Evolutionary conservation across 2,113 vertebrate genomes (phyloP).

Genomic region (Aleadryas rufinucha): DNA sequence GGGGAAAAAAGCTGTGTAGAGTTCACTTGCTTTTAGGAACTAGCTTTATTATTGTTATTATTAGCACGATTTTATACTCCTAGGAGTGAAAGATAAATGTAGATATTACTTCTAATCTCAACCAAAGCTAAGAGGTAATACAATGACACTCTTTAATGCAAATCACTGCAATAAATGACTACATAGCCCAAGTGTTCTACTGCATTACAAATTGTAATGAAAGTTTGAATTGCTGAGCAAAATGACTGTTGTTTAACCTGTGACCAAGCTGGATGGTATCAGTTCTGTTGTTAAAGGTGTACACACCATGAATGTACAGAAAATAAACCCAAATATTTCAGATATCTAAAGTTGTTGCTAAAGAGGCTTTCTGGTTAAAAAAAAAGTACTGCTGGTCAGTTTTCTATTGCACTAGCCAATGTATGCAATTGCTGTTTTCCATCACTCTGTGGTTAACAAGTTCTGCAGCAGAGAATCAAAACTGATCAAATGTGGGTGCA

Average conservation of each 20-base stretch:
- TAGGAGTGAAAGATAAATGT: constrained; percentile 62
- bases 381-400: neutral
- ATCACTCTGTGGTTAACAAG: neutral
- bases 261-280: neutral
- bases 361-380: neutral
- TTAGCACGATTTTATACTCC: constrained; percentile 52
- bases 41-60: constrained; percentile 65
- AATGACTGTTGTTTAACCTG: constrained; percentile 45
- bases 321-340: constrained; percentile 2
- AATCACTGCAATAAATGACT: constrained; percentile 66
- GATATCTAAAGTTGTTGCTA: neutral
- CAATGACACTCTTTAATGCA: constrained; percentile 56
- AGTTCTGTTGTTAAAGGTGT: constrained; percentile 32
- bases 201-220: constrained; percentile 53
- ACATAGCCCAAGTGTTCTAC: constrained; percentile 47
- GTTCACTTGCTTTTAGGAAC: constrained; percentile 62
- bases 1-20: neutral
- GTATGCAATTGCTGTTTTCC: neutral
- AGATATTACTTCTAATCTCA: constrained; percentile 62
- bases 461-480: neutral
- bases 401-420: neutral
- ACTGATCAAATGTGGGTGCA: neutral
- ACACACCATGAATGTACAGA: neutral
- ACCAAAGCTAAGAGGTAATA: constrained; percentile 58
- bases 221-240: constrained; percentile 51